Evolutionary conservation across 2,797 vertebrate genomes (phyloP).

Genomic region (Menidia menidia): DNA sequence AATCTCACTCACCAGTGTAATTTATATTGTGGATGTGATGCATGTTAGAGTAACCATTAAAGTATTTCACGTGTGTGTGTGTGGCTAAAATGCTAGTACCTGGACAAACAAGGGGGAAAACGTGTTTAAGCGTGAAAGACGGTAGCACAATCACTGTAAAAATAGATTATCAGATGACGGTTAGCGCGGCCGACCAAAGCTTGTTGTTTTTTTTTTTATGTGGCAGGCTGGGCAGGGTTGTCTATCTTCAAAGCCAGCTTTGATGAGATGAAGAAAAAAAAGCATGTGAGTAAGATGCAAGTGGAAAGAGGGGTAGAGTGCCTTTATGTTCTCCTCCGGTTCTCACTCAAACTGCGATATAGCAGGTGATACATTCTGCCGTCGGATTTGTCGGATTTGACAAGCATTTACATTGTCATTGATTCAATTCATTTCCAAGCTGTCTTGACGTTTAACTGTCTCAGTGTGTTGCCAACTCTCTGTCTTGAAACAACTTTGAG

Average conservation of each 20-base stretch:
- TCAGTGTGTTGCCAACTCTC: too few relatives aligned
- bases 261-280: conserved; percentile 19
- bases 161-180: conserved; percentile 23
- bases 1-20: too few relatives aligned
- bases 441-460: not conserved
- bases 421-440: not conserved
- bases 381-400: not conserved
- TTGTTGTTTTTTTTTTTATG: not conserved
- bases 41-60: not conserved
- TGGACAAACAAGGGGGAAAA: conserved; percentile 6
- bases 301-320: conserved; percentile 14
- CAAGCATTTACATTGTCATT: not conserved
- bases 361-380: not conserved
- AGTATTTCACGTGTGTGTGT: not conserved
- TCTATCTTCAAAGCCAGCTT: conserved; percentile 36
- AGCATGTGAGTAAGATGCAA: conserved; percentile 20
- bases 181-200: conserved; percentile 13
- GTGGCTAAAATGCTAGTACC: not conserved
- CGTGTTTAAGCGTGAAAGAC: not conserved
- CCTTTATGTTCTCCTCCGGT: conserved; percentile 41
- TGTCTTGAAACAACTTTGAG: too few relatives aligned
- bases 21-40: conserved; percentile 5
- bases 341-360: not conserved
- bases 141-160: not conserved
- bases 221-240: conserved; percentile 6